Evolutionary conservation across 2,797 vertebrate genomes (phyloP), one percentile per base, ranked within the genome.

Genomic region (Acestrorhynchus altus): DNA sequence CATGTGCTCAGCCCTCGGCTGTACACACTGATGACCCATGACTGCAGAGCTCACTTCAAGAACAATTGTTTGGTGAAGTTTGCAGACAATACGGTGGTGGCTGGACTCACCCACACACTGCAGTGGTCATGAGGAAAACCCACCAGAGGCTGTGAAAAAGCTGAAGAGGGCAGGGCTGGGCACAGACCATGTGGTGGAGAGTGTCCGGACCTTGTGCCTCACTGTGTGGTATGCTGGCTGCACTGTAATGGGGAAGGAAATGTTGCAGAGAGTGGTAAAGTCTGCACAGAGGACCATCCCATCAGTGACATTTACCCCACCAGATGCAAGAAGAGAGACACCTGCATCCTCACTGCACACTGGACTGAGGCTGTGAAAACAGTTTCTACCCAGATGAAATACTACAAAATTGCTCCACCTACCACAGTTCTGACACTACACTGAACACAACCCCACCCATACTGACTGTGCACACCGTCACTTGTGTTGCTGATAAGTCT

Each of bases 281-380:
- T n/a, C n/a, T n/a, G 60, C n/a, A 7, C 20, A 24, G 20, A 63
- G 13, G 20, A 63, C 28, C 60, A 63, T 28, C 28, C 7, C 7
- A 63, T 63, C 24, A 63, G 18, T 63, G 60, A 63, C 60, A 63
- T 63, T 63, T 63, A 63, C 28, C 11, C 60, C 60, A 63, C 20
- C 24, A 11, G 60, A 5, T 63, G n/a, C n/a, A n/a, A n/a, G n/a
- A n/a, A n/a, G n/a, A n/a, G n/a, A n/a, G n/a, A n/a, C n/a, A n/a
- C n/a, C n/a, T n/a, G n/a, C n/a, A n/a, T n/a, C n/a, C n/a, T n/a
- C n/a, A n/a, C n/a, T n/a, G n/a, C n/a, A n/a, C n/a, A n/a, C n/a
- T n/a, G n/a, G n/a, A n/a, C n/a, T n/a, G n/a, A n/a, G n/a, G n/a
- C n/a, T n/a, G n/a, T n/a, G n/a, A n/a, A n/a, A n/a, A n/a, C n/a